Base-by-base conservation (phyloP, 2,888 invertebrate species). In the Aleiodes testaceus region DNA sequence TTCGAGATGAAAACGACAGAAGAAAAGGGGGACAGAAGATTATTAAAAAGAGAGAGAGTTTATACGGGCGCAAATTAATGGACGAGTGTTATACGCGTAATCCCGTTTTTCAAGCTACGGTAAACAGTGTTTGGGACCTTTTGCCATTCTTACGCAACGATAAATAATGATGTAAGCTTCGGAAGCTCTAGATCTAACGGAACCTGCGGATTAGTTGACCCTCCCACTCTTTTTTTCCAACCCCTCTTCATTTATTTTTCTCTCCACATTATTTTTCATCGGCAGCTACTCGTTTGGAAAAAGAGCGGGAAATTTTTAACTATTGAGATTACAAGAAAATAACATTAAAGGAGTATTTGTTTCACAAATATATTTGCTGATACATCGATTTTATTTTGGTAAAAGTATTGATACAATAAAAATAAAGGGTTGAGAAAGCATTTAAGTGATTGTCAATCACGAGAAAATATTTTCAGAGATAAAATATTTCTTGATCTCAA, bases 61-160 rank as follows among this genome's bases (percentile, higher is more conserved):
- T 59, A 59, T 59, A 42, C 64, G 67, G 63, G 64, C 63, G 67
- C 55, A 72, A 72, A 72, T 72, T 72, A 72, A 72, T 72, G 71
- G 67, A 72, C 71, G 66, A 72, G 71, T 72, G 67, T 72, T 72
- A 45, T 63, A 66, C 61, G 52, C 53, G 64, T 72, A 72, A 82
- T 84, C 81, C 79, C 76, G 75, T 63, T 45, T 36, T 81, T 77
- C 79, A 80, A 80, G 79, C 59, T 63, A 82, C 80, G 76, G 81
- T 81, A 83, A 82, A 85, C 83, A 83, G 81, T 73, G 70, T 73
- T 74, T 76, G 80, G 71, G 71, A 82, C 83, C 84, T 81, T 83
- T 82, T 82, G 82, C 83, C 53, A 84, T 84, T 85, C 85, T 85
- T 85, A 85, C 80, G 82, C 81, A 80, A 82, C 84, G 79, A 83